phyloP scores from a whole-genome alignment of 2,888 invertebrate species.

The Parasteatoda lunata region DNA sequence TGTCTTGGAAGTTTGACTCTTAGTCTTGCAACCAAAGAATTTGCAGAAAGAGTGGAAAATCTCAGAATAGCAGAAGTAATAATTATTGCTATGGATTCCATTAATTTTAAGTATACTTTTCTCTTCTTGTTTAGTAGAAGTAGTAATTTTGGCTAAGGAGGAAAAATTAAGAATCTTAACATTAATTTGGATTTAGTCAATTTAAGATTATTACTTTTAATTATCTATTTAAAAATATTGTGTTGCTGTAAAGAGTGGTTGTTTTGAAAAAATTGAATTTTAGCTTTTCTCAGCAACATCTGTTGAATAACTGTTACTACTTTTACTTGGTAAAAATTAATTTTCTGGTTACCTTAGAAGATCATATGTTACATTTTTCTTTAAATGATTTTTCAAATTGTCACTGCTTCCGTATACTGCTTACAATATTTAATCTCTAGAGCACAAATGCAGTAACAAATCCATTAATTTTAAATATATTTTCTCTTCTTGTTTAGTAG shows the following conservation, averaged over 20 bases:
- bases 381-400: no score
- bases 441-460: background rate
- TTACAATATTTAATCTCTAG: no score
- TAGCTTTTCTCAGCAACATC: no score
- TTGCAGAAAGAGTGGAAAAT: conserved; percentile 80
- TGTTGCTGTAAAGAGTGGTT: background rate
- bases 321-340: no score
- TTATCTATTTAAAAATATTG: background rate
- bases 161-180: background rate
- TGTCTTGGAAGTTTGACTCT: conserved; percentile 83
- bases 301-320: no score
- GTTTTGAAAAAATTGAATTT: no score
- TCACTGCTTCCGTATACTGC: no score
- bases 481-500: background rate
- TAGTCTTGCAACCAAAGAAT: conserved; percentile 20
- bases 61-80: conserved; percentile 82
- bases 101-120: background rate
- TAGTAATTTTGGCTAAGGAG: background rate
- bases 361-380: no score
- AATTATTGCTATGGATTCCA: background rate
- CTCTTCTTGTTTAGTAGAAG: background rate
- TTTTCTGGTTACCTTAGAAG: no score
- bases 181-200: background rate
- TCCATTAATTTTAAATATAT: background rate
- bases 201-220: background rate